Base-by-base conservation (phyloP, 2,113 vertebrate species). In the Glaucomys volans region DNA sequence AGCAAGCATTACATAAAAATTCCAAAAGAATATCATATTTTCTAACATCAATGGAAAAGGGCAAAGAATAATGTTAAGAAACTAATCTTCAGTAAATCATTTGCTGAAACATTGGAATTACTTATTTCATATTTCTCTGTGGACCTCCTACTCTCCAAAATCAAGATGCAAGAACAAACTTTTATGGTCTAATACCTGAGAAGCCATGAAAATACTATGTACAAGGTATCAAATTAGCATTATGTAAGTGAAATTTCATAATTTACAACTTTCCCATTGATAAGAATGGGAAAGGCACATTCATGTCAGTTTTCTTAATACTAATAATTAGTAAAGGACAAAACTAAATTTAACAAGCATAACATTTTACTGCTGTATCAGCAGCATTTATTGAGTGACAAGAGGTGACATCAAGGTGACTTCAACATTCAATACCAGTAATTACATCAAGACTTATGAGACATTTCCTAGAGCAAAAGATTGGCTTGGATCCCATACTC, bases 181-280 rank as follows among this genome's bases (percentile, higher is more conserved):
- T 54, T 32, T 7, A 50, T 30, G 69, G 1, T 35, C 57, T 83
- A 67, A 92, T 7, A 87, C 54, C 18, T 32, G 2, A 64, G 24
- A 92, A 93, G 67, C 4, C 35, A 47, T 54, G 14, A 79, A 85
- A 96, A 93, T 76, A 32, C 50, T 82, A n/a, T n/a, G 35, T 57
- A 2, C 13, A 42, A 20, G 8, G 9, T 50, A 77, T 74, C 35
- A 14, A 50, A 37, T 64, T 79, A 89, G 28, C 18, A 90, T 42
- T 40, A 37, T 67, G 93, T 94, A 95, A 95, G 64, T 74, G 37
- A 67, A 92, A 90, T 90, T 77, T 59, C 71, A 66, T 59, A 40
- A 91, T n/a, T 88, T 84, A 52, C 12, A 50, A 42, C 12, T 30
- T 90, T 94, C 22, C 30, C n/a, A 87, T 80, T 88, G 28, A 57